These are phyloP conservation scores for Crypturellus tataupa DNA, from an alignment of 2,797 vertebrate species.

Conservation along the genomic window DNA sequence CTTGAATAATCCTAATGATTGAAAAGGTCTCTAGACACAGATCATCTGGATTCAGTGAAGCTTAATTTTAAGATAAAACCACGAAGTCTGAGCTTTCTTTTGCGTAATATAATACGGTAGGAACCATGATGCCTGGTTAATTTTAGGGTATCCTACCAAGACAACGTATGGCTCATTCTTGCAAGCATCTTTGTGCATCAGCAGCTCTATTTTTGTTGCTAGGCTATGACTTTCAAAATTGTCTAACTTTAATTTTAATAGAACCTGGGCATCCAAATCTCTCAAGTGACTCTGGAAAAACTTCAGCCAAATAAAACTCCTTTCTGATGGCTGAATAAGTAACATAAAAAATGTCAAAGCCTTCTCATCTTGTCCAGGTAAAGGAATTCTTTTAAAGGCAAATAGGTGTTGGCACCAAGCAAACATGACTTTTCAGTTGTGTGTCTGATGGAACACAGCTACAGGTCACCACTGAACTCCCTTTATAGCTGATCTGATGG, in stretches of 20 bases:
- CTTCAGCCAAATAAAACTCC: neutral
- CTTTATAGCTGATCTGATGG: neutral
- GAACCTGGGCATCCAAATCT: neutral
- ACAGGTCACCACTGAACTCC: neutral
- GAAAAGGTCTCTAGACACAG: neutral
- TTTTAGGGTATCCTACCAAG: conserved; percentile 19
- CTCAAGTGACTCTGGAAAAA: neutral
- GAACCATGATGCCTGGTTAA: conserved; percentile 1
- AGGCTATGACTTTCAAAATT: conserved; percentile 12
- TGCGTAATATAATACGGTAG: neutral
- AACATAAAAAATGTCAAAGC: neutral
- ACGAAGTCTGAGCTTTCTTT: neutral
- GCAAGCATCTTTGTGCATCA: neutral
- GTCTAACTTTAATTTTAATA: conserved; percentile 35
- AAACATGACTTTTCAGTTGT: neutral
- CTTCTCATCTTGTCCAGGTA: neutral
- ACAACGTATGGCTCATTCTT: conserved; percentile 8
- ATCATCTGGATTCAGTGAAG: neutral
- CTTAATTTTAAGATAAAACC: neutral
- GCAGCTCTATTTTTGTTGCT: neutral
- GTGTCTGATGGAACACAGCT: neutral
- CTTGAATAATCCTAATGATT: neutral
- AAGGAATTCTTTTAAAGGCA: neutral
- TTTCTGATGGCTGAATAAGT: neutral
- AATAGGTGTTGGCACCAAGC: neutral